Base-by-base conservation (phyloP, 2,888 invertebrate genomes). In the Tetheella fluctuosa region DNA sequence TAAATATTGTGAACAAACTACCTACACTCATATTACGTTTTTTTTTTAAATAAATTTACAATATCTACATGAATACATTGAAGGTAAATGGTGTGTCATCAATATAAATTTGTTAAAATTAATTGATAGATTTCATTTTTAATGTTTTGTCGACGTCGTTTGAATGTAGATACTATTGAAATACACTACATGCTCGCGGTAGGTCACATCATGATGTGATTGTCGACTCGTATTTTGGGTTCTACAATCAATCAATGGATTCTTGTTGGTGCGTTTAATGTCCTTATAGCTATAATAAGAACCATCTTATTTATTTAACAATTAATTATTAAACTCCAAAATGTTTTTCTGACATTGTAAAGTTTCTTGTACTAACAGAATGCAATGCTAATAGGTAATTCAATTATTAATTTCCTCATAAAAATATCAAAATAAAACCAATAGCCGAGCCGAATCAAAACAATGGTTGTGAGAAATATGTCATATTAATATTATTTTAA, bases 391-490 rank as follows among this genome's bases (percentile, higher is more conserved):
- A 30, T 30, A 30, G 30, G 8, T 30, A 8, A 30, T 30, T 30
- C 7, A 10, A 30, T 42, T 39, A 15, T 39, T 39, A n/a, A 39
- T 39, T 34, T 37, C 37, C 17, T 42, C 13, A 48, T 48, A 48
- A 48, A 20, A 48, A 20, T 42, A 39, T 17, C 4, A 15, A 48
- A 3, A 20, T 10, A 5, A 42, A 6, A n/a, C 37, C 42, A 42
- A 42, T 42, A 3, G 7, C 6, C 17, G 2, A 48, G 48, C 48
- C 8, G 48, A 48, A 48, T 20, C 48, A 48, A 48, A 48, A 15
- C 48, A 48, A 48, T 48, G 48, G 48, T 48, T 48, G 48, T 48
- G 48, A 48, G 17, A 10, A 48, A 48, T 17, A 48, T 20, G 48
- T 48, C 48, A 42, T n/a, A 20, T 7, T 20, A 20, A 48, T 48